Base-by-base conservation (phyloP, 2,888 invertebrate genomes). In the Cetonia aurata region DNA sequence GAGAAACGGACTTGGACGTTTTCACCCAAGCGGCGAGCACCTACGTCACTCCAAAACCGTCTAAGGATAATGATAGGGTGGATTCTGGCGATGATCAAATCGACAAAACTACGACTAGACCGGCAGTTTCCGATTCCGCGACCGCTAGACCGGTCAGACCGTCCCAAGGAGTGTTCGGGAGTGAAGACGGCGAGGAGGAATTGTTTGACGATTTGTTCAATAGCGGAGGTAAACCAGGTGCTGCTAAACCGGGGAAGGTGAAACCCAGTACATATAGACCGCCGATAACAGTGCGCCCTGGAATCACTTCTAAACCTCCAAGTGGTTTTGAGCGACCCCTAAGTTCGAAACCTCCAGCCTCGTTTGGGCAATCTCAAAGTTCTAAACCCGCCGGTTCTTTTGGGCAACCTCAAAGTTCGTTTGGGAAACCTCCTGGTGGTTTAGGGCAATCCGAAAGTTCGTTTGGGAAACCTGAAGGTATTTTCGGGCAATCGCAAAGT, bases 11-110 rank as follows among this genome's bases (percentile, higher is more conserved):
- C 42, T 72, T 71, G 25, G 76, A 76, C 57, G 77, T 83, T 13
- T 84, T 84, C 70, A 81, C 83, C 73, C 87, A 88, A 4, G 89
- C 89, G 42, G 89, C 88, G 33, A 89, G 88, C 74, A 89, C 89
- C 0, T 59, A 73, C 56, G 41, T 71, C 52, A 65, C 57, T 6
- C 71, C 71, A 1, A 50, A 68, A 53, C 66, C 70, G 12, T 48
- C 10, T 31, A 46, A 50, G 10, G 66, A 69, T 48, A 37, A 62
- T 13, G 62, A 55, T 50, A 55, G 65, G 31, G 56, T 42, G 50
- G 60, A 48, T 13, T 31, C 59, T 15, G 67, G 52, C n/a, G 67
- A 65, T 44, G 67, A 70, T 70, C 67, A 70, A 53, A 57, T 67
- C 37, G 67, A 70, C 50, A 57, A 67, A 44, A 48, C 46, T 17